Base-by-base conservation (phyloP, 2,797 vertebrate species). In the Enteromius mattozi region DNA sequence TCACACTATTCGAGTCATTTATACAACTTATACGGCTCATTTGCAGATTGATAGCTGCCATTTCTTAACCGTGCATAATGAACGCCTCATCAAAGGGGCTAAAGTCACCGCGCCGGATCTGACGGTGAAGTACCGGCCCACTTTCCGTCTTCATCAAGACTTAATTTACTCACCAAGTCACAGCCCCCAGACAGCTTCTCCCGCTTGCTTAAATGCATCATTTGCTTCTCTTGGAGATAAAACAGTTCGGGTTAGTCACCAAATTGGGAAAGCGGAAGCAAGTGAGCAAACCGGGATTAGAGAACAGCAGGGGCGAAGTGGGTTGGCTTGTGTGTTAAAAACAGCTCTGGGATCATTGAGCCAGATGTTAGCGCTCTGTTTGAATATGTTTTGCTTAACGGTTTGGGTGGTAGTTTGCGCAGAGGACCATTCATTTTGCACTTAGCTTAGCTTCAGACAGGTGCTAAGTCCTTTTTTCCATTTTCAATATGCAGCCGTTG, bases 1-100 rank as follows among this genome's bases (percentile, higher is more conserved):
- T 87, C 87, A 85, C 86, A 86, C 80, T 88, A 87, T 72, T 86
- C 40, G 71, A 90, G 56, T 88, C 88, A 93, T 94, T 93, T 90
- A 92, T 91, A 86, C 83, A 88, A 91, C 87, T 91, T 92, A 86
- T 86, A 91, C 85, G 90, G 90, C 91, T 93, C 92, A 90, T 93
- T 93, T 91, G 85, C 86, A 87, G 92, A 95, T 92, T 93, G 94
- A 95, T 94, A 93, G 91, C 90, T 93, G 91, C 88, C 93, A 93
- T 94, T 93, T 84, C 84, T 66, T 92, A 93, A 94, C 90, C 82
- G 86, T 86, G 86, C 87, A 66, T 91, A 93, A 95, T 93, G 89
- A 93, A 93, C 90, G 83, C 72, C 89, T 93, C 88, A 91, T 93
- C 87, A 87, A 83, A 75, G 56, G 87, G 88, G 87, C 83, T 89